phyloP scores from a whole-genome alignment of 2,113 vertebrate species.

The Xiphophorus hellerii region DNA sequence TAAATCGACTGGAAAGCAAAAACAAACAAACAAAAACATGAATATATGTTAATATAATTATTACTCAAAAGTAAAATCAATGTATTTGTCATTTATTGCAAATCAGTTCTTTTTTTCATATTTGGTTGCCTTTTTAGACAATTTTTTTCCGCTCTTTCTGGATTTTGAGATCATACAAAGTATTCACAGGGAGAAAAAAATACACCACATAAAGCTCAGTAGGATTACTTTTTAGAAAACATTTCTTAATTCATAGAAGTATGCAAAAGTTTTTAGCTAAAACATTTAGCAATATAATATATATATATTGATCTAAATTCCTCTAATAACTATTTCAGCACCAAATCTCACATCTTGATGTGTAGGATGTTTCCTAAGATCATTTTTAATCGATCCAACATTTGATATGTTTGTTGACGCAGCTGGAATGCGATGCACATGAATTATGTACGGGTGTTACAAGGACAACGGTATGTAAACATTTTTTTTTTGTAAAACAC shows the following conservation, averaged over 20 bases:
- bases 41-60: not conserved
- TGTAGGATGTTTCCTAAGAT: too few species aligned
- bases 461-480: too few species aligned
- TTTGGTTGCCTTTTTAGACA: not conserved
- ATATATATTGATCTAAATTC: too few species aligned
- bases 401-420: too few species aligned
- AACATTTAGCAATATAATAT: too few species aligned
- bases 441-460: too few species aligned
- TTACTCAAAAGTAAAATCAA: not conserved
- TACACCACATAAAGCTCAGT: too few species aligned
- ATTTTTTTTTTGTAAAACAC: not conserved
- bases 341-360: too few species aligned
- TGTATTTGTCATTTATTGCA: not conserved
- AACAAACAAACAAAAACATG: not conserved
- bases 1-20: conserved; percentile 74
- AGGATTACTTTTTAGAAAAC: too few species aligned
- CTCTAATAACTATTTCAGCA: too few species aligned
- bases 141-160: not conserved
- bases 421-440: too few species aligned
- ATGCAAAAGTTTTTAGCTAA: not conserved
- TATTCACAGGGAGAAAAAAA: not conserved
- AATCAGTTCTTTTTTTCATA: not conserved
- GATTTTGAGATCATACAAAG: not conserved
- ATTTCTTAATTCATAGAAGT: not conserved
- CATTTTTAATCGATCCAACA: too few species aligned